Conservation (phyloP, 2,113 vertebrate species). For the Psittacula cyanocephala region DNA sequence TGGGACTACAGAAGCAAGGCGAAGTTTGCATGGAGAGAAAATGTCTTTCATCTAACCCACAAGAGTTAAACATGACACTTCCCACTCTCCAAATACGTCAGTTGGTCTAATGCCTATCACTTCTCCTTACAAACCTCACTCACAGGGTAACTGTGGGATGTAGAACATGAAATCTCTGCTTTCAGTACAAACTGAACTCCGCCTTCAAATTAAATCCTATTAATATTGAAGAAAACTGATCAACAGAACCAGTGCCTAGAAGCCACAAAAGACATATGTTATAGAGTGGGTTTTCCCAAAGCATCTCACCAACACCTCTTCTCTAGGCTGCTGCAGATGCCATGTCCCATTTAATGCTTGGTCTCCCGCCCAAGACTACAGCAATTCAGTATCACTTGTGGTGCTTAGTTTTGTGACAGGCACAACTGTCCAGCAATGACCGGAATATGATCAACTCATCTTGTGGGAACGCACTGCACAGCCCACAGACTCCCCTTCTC, state of each 20-base stretch:
- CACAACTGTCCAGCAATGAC: background rate
- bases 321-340: background rate
- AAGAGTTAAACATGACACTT: rapidly evolving
- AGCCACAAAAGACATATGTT: background rate
- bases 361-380: background rate
- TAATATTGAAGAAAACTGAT: background rate
- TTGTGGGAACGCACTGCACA: background rate
- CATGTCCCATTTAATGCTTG: background rate
- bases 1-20: background rate
- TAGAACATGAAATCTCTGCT: rapidly evolving
- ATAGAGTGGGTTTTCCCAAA: background rate
- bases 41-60: rapidly evolving
- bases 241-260: background rate
- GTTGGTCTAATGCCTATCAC: background rate
- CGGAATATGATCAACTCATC: background rate
- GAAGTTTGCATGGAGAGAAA: background rate
- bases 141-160: background rate
- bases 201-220: background rate
- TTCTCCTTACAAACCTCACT: background rate
- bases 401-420: background rate
- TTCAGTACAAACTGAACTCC: background rate
- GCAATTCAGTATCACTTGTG: background rate
- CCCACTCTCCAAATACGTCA: background rate
- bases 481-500: background rate
- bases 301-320: background rate